Conservation (phyloP, 2,797 vertebrate species). For the Darevskia nairensis region DNA sequence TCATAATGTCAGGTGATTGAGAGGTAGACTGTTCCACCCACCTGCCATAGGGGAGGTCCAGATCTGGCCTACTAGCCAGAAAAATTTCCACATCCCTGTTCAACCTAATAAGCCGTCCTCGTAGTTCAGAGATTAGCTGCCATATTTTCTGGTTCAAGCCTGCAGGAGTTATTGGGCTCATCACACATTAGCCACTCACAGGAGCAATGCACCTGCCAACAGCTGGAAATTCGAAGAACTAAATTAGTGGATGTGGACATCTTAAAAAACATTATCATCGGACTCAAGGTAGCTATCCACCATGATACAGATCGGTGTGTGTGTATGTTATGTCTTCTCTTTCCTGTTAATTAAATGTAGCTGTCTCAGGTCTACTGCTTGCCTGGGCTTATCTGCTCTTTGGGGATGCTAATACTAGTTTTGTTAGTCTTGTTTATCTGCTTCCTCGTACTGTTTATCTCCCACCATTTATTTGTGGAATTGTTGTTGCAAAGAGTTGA, state of each 20-base stretch:
- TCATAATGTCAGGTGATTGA: no score
- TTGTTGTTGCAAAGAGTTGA: constrained; percentile 44
- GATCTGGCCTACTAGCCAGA: no score
- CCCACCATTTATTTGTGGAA: constrained; percentile 44
- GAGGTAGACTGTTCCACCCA: no score
- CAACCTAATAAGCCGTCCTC: no score
- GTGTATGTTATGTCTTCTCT: not conserved
- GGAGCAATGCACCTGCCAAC: constrained; percentile 34
- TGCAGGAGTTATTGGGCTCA: no score
- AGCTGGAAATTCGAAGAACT: not conserved
- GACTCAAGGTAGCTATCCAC: not conserved
- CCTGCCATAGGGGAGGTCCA: no score
- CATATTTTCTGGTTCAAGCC: not conserved
- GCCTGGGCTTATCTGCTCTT: not conserved
- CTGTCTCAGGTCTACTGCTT: not conserved
- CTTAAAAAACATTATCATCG: not conserved
- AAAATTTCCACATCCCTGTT: no score
- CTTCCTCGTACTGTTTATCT: constrained; percentile 44
- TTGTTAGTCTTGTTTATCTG: constrained; percentile 41
- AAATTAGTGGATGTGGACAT: not conserved
- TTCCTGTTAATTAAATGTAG: constrained; percentile 23
- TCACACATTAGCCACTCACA: constrained; percentile 55
- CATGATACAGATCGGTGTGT: constrained; percentile 13
- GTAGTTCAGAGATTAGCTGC: not conserved
- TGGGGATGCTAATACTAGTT: constrained; percentile 35